Evolutionary conservation across 2,888 invertebrate species (phyloP).

Genomic region (Xanthorhoe designata): DNA sequence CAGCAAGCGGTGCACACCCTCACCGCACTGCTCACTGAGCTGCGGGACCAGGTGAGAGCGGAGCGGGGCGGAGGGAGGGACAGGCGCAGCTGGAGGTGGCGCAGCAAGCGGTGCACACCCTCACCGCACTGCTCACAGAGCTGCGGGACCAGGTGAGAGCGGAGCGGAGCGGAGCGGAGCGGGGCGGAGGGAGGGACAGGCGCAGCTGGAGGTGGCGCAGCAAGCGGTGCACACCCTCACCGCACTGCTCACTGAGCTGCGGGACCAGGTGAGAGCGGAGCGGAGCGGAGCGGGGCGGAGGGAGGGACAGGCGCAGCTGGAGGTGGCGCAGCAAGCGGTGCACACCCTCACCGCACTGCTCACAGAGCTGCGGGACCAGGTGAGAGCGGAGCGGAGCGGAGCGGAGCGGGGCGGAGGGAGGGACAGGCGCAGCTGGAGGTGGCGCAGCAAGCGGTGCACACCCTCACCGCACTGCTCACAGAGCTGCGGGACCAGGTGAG

Average conservation of each 20-base stretch:
- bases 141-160: constrained; percentile 31
- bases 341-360: too few relatives aligned
- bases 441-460: constrained; percentile 90
- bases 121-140: neutral
- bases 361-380: constrained; percentile 81
- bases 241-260: constrained; percentile 94
- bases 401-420: constrained; percentile 94
- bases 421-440: constrained; percentile 94
- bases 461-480: constrained; percentile 94
- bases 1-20: constrained; percentile 91
- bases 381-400: constrained; percentile 94
- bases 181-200: constrained; percentile 94
- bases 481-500: constrained; percentile 95
- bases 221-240: constrained; percentile 91
- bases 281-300: constrained; percentile 92
- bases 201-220: constrained; percentile 94
- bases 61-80: neutral
- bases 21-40: constrained; percentile 94
- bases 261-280: constrained; percentile 90
- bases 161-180: constrained; percentile 97
- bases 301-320: constrained; percentile 88
- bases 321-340: too few relatives aligned
- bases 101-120: neutral
- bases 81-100: neutral
- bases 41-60: constrained; percentile 92